These are phyloP conservation scores for Dasyprocta punctata DNA, from an alignment of 2,113 vertebrate genomes.

Conservation along the genomic window DNA sequence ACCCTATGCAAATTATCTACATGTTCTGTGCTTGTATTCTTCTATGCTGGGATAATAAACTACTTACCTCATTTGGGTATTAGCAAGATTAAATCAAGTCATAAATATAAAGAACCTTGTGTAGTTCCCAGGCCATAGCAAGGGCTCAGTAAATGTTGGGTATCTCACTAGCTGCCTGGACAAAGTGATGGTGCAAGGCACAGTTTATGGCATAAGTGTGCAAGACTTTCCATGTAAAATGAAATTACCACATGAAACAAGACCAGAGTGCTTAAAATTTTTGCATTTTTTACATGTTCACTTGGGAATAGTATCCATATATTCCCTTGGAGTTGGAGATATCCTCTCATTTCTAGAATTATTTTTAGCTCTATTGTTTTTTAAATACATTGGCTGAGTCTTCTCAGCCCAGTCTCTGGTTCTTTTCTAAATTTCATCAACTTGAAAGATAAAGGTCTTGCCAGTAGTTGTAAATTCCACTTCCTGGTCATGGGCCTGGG, in stretches of 20 bases:
- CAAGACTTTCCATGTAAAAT: background rate
- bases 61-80: background rate
- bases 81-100: conserved; percentile 3
- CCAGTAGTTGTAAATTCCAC: background rate
- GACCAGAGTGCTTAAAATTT: background rate
- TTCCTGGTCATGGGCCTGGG: background rate
- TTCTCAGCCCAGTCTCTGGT: background rate
- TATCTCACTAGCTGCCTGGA: background rate
- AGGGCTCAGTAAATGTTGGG: background rate
- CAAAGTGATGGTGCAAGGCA: background rate
- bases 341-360: background rate
- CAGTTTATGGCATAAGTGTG: background rate
- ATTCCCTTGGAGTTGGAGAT: background rate
- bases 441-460: background rate
- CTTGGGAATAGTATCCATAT: background rate
- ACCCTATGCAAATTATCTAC: background rate
- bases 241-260: background rate
- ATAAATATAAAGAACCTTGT: background rate
- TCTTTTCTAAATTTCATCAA: background rate
- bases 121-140: background rate
- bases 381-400: background rate
- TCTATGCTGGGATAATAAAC: background rate
- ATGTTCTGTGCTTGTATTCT: background rate
- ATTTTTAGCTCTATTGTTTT: background rate
- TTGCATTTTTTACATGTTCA: background rate